These are phyloP conservation scores for Ochotona princeps DNA, from an alignment of 2,113 vertebrate species.

Conservation along the genomic window DNA sequence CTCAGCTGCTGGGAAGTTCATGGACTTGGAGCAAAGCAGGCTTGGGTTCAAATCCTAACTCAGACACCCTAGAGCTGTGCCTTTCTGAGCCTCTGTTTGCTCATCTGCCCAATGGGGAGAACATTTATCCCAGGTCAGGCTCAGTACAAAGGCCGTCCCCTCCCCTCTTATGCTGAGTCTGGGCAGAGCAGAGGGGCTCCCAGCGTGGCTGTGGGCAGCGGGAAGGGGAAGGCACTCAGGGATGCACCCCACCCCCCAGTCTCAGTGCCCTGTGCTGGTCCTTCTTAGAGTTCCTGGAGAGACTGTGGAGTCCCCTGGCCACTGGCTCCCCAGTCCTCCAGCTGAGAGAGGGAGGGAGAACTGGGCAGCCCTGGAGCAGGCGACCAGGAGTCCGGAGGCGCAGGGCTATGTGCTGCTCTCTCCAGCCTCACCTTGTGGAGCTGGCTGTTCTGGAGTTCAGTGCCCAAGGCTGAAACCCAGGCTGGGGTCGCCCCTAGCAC, in stretches of 20 bases:
- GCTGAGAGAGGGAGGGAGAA: not conserved
- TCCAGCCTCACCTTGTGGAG: not conserved
- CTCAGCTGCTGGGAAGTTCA: not conserved
- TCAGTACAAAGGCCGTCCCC: not conserved
- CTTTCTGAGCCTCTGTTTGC: not conserved
- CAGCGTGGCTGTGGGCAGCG: too few species aligned
- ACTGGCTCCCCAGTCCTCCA: not conserved
- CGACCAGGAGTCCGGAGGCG: too few species aligned
- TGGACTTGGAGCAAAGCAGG: not conserved
- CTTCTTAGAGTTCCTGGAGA: not conserved
- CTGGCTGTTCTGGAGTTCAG: not conserved
- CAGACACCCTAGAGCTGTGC: not conserved
- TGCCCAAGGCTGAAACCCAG: not conserved
- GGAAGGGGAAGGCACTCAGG: not conserved
- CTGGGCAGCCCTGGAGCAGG: not conserved
- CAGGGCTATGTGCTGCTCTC: not conserved
- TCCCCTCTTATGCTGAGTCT: rapidly evolving
- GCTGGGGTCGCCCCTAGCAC: not conserved
- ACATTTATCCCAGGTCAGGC: too few species aligned
- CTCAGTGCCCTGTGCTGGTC: rapidly evolving
- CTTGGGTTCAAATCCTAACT: rapidly evolving
- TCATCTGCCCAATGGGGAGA: not conserved
- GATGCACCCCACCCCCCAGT: not conserved
- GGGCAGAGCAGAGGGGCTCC: not conserved
- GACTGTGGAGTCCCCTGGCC: not conserved